Evolutionary conservation across 1,140 invertebrate species (phyloP).

Genomic region (Phymastichus coffea): DNA sequence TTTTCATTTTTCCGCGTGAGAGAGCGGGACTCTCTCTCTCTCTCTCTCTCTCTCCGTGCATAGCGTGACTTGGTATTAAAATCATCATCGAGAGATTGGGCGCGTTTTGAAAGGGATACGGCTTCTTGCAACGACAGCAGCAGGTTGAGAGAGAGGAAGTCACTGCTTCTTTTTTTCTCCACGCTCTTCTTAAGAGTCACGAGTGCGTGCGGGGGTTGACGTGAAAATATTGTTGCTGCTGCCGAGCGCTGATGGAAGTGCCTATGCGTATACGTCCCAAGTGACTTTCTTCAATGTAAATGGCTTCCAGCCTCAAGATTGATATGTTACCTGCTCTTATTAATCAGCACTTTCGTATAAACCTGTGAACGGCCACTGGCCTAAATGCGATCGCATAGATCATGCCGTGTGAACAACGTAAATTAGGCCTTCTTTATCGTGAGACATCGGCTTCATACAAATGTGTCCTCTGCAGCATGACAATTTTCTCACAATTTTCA

Average conservation of each 20-base stretch:
- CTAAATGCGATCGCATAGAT: no score
- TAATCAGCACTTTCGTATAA: conserved; percentile 7
- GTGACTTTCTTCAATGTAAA: conserved; percentile 8
- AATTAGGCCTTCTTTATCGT: no score
- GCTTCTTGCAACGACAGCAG: conserved; percentile 5
- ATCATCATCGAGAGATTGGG: conserved; percentile 4
- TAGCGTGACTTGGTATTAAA: background rate
- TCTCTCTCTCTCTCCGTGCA: no score
- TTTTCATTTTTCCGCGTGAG: conserved; percentile 27
- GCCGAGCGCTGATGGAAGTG: background rate
- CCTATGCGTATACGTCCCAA: no score
- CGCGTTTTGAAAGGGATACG: conserved; percentile 23
- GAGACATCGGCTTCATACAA: no score
- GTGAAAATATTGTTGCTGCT: conserved; percentile 22
- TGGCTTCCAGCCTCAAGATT: background rate
- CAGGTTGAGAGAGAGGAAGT: conserved; percentile 6
- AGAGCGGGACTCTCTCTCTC: no score
- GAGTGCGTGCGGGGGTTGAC: background rate
- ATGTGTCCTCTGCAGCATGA: no score
- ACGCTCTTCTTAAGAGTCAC: background rate
- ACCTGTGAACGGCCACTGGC: no score
- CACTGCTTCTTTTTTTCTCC: background rate
- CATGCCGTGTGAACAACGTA: background rate
- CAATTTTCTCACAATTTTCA: no score
- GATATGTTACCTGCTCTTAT: conserved; percentile 14